Conservation (phyloP, 1,140 invertebrate genomes). For the Uloborus diversus region DNA sequence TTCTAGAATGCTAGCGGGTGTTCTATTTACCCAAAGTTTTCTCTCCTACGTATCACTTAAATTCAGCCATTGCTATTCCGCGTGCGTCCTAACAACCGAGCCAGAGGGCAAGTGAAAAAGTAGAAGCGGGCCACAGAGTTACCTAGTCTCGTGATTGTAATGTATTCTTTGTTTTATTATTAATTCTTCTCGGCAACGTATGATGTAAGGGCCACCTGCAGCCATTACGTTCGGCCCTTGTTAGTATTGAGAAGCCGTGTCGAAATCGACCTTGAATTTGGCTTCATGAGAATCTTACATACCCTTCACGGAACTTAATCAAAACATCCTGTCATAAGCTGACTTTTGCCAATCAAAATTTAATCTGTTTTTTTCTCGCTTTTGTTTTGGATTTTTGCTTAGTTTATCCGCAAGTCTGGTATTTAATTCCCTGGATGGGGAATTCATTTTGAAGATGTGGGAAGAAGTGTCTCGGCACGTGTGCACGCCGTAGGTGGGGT, state of each 20-base stretch:
- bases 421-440: too few relatives aligned
- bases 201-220: conserved; percentile 31
- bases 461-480: too few relatives aligned
- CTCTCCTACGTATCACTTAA: conserved; percentile 1
- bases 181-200: background rate
- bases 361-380: background rate
- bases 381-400: background rate
- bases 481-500: too few relatives aligned
- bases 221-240: background rate
- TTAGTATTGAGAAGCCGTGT: conserved; percentile 22
- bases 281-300: background rate
- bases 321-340: background rate
- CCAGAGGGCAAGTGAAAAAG: too few relatives aligned
- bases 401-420: too few relatives aligned
- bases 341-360: conserved; percentile 17
- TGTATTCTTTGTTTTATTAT: too few relatives aligned
- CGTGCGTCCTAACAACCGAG: too few relatives aligned
- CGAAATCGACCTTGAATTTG: conserved; percentile 39
- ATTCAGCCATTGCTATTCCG: conserved; percentile 9
- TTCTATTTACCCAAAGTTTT: conserved; percentile 2
- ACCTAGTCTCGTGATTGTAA: too few relatives aligned
- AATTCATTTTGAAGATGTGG: too few relatives aligned
- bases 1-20: too few relatives aligned
- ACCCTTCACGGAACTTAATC: conserved; percentile 21
- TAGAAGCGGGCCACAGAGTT: too few relatives aligned